These are phyloP conservation scores for Lysiphlebus fabarum DNA, from an alignment of 1,140 invertebrate species.

Conservation along the genomic window DNA sequence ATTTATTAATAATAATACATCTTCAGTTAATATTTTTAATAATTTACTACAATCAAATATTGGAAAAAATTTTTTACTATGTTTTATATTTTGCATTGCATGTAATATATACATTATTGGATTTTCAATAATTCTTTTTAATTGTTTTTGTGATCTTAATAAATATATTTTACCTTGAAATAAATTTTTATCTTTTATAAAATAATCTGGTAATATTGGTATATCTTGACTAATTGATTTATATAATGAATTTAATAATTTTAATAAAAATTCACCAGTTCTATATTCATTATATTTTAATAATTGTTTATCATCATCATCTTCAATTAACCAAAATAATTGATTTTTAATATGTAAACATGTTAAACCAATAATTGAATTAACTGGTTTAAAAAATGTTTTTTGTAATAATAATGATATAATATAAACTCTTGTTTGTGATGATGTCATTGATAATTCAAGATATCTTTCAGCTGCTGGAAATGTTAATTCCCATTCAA, in stretches of 20 bases:
- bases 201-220: conserved; percentile 67
- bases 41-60: conserved; percentile 61
- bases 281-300: conserved; percentile 68
- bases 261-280: conserved; percentile 64
- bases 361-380: conserved; percentile 58
- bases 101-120: conserved; percentile 67
- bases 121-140: conserved; percentile 67
- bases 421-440: conserved; percentile 67
- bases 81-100: conserved; percentile 64
- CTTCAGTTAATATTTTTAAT: conserved; percentile 59
- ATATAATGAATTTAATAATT: conserved; percentile 59
- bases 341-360: conserved; percentile 69
- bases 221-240: conserved; percentile 56
- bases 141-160: conserved; percentile 61
- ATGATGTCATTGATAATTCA: conserved; percentile 65
- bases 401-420: conserved; percentile 65
- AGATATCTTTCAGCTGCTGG: conserved; percentile 70
- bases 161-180: conserved; percentile 68
- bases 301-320: conserved; percentile 54
- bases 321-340: conserved; percentile 76
- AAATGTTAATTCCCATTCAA: conserved; percentile 74
- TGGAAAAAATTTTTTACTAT: conserved; percentile 65
- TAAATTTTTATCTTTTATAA: conserved; percentile 68
- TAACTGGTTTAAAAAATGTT: conserved; percentile 62
- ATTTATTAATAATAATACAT: conserved; percentile 43